phyloP scores from a whole-genome alignment of 2,113 vertebrate species.

The Acrocephalus kingi region DNA sequence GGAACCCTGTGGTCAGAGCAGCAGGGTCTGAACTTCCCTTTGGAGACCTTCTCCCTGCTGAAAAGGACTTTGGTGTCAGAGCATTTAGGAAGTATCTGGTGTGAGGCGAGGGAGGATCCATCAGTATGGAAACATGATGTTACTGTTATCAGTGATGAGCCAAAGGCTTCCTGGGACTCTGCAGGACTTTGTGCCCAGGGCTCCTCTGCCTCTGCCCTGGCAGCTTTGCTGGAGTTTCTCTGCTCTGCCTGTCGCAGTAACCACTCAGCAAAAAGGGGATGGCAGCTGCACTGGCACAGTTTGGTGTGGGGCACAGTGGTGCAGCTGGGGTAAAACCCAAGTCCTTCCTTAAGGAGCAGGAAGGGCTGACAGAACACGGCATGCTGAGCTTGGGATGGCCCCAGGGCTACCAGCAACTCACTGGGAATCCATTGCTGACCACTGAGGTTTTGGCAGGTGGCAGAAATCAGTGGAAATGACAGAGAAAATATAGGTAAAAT shows the following conservation, averaged over 20 bases:
- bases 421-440: accelerated
- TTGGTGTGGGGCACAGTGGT: neutral
- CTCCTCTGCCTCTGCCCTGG: neutral
- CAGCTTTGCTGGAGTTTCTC: neutral
- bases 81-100: neutral
- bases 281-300: accelerated
- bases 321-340: neutral
- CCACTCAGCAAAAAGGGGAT: neutral
- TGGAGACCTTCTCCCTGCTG: neutral
- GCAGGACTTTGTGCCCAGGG: neutral
- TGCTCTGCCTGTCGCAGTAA: neutral
- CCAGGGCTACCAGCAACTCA: accelerated
- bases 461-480: neutral
- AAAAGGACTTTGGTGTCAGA: neutral
- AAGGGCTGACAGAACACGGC: neutral
- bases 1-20: neutral
- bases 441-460: neutral
- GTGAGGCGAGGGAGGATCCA: accelerated
- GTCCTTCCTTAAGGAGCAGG: neutral
- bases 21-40: neutral
- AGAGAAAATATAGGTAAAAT: accelerated
- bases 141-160: accelerated
- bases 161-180: accelerated
- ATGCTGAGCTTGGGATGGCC: neutral
- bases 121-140: accelerated